Evolutionary conservation across 2,888 invertebrate genomes (phyloP), one percentile per base, ranked within the genome.

Genomic region (Synergus japonicus): DNA sequence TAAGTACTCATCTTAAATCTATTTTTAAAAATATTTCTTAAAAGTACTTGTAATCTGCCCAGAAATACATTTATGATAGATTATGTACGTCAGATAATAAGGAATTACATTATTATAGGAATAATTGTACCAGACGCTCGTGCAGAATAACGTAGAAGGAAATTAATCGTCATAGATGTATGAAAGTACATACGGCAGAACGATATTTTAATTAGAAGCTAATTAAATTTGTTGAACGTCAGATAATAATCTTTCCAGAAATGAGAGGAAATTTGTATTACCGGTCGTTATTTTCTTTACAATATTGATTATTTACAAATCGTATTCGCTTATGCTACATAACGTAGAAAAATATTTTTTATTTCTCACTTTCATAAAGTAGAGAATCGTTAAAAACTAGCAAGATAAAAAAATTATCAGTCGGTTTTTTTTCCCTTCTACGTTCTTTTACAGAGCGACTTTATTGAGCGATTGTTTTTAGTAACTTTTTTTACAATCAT

Each of bases 81-180:
- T 15, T 49, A 65, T 58, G 15, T 5, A 67, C 49, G n/a, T 67
- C 41, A 80, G 60, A 66, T 66, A 44, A 73, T 69, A 77, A 66
- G 43, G 66, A 66, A 66, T 44, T 66, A 44, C 18, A 44, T 44
- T 66, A 66, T 43, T 82, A 84, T 88, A 87, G 83, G 85, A 88
- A 86, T 89, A 91, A 88, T 90, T 90, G 90, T 90, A 90, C 90
- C 89, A 90, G 83, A 85, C 86, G 87, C 86, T 87, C 83, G 84
- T 85, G 85, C 86, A 87, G 84, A 88, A 87, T 80, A 89, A 87
- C 88, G 88, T 85, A 89, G 86, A 83, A 89, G 88, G 88, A 81
- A 77, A 80, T 37, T 43, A n/a, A 15, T 64, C n/a, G 44, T 13
- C 58, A 15, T 37, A 8, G 13, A 64, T 29, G 65, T 49, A 46